These are phyloP conservation scores for Lota lota DNA, from an alignment of 2,113 vertebrate genomes.

Conservation along the genomic window DNA sequence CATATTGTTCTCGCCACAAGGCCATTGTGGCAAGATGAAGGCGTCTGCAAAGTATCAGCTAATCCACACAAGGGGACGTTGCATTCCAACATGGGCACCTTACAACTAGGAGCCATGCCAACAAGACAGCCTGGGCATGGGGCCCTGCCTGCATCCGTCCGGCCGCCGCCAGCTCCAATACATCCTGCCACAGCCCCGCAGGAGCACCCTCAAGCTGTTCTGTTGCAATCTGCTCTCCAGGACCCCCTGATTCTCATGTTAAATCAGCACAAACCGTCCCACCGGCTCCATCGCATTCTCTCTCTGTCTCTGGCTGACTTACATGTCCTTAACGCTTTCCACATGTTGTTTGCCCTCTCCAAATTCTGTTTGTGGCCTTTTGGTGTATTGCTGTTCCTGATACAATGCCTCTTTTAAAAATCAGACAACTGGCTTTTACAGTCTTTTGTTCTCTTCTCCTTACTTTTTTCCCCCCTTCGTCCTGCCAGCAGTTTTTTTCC, in stretches of 20 bases:
- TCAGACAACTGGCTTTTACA: slow-evolving; percentile 17
- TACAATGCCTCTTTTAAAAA: too few species aligned
- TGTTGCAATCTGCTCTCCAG: slow-evolving; percentile 58
- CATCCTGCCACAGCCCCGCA: slow-evolving; percentile 54
- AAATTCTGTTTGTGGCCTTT: neutral
- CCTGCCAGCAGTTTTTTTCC: slow-evolving; percentile 23
- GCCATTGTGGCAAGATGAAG: slow-evolving; percentile 26
- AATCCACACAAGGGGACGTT: slow-evolving; percentile 36
- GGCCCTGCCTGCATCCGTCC: slow-evolving; percentile 27
- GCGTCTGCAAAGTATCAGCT: slow-evolving; percentile 54
- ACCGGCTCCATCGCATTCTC: neutral
- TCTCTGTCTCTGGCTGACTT: neutral
- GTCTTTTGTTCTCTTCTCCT: slow-evolving; percentile 14
- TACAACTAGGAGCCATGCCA: slow-evolving; percentile 57
- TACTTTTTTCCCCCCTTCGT: slow-evolving; percentile 27
- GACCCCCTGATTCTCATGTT: slow-evolving; percentile 37
- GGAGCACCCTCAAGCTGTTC: slow-evolving; percentile 63
- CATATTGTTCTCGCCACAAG: slow-evolving; percentile 31
- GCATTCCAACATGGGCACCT: slow-evolving; percentile 60
- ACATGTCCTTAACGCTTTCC: too few species aligned
- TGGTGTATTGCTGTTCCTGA: too few species aligned
- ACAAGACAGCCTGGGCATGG: slow-evolving; percentile 43
- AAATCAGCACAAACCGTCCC: slow-evolving; percentile 39
- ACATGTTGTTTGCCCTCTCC: slow-evolving; percentile 13
- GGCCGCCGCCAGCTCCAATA: slow-evolving; percentile 35